phyloP scores from a whole-genome alignment of 2,888 invertebrate genomes.

The Euplagia quadripunctaria region DNA sequence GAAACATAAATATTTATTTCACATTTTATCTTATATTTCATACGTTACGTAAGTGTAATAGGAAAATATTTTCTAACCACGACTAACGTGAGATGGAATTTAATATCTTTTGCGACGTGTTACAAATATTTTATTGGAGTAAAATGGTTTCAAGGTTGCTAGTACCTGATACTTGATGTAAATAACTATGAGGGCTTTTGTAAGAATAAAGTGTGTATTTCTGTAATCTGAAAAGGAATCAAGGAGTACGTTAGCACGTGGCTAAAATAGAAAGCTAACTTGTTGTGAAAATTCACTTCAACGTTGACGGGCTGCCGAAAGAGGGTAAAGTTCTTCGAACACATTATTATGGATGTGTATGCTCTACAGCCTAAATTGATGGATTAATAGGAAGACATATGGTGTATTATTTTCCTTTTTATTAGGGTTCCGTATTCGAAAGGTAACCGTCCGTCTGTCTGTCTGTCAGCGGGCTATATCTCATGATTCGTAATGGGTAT shows the following conservation, averaged over 20 bases:
- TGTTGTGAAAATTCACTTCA: neutral
- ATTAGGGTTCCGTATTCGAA: too few species aligned
- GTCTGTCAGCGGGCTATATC: too few species aligned
- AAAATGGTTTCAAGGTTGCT: slow-evolving; percentile 16
- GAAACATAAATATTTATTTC: neutral
- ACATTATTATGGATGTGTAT: too few species aligned
- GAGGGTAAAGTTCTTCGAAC: too few species aligned
- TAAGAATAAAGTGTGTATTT: neutral
- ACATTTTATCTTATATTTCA: slow-evolving; percentile 3
- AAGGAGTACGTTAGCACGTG: neutral
- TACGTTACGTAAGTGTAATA: slow-evolving; percentile 15
- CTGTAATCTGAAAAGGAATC: neutral
- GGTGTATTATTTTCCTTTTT: too few species aligned
- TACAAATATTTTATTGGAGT: slow-evolving; percentile 18
- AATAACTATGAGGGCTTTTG: slow-evolving; percentile 1
- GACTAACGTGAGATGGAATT: slow-evolving; percentile 33
- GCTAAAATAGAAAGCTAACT: neutral
- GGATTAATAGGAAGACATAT: too few species aligned
- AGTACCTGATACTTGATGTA: slow-evolving; percentile 18
- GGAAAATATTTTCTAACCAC: slow-evolving; percentile 17
- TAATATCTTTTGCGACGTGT: slow-evolving; percentile 34
- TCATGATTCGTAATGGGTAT: too few species aligned
- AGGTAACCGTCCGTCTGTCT: too few species aligned
- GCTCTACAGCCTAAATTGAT: too few species aligned
- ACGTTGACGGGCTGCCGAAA: too few species aligned